Evolutionary conservation across 1,140 invertebrate genomes (phyloP).

Genomic region (Rhyzopertha dominica): DNA sequence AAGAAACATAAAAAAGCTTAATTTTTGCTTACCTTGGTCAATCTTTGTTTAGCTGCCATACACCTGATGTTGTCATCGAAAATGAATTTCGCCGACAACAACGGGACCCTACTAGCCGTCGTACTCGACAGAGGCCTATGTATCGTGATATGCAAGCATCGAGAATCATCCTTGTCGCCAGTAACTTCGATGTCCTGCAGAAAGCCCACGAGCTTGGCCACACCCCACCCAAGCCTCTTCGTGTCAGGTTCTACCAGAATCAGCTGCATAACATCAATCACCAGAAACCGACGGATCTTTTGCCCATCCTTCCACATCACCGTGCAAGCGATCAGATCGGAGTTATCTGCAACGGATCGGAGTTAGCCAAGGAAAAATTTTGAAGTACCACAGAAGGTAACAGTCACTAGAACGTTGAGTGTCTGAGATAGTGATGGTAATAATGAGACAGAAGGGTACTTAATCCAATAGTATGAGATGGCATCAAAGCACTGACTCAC

Average conservation of each 20-base stretch:
- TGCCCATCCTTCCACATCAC: constrained; percentile 85
- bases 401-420: constrained; percentile 19
- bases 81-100: constrained; percentile 88
- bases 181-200: constrained; percentile 77
- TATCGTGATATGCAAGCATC: constrained; percentile 92
- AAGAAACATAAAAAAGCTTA: no score
- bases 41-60: constrained; percentile 87
- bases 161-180: constrained; percentile 93
- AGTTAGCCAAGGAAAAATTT: constrained; percentile 1
- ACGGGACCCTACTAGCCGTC: constrained; percentile 63
- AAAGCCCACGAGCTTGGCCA: constrained; percentile 90
- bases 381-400: constrained; percentile 18
- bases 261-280: constrained; percentile 90
- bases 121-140: constrained; percentile 70
- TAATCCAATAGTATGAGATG: no score
- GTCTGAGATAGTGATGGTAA: no score
- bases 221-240: constrained; percentile 92
- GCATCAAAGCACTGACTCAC: no score
- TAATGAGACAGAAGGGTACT: no score
- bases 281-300: constrained; percentile 87
- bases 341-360: constrained; percentile 72
- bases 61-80: constrained; percentile 99
- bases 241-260: constrained; percentile 96
- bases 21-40: constrained; percentile 67
- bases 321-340: constrained; percentile 93